These are phyloP conservation scores for Cerastis rubricosa DNA, from an alignment of 2,888 invertebrate species.

Conservation along the genomic window DNA sequence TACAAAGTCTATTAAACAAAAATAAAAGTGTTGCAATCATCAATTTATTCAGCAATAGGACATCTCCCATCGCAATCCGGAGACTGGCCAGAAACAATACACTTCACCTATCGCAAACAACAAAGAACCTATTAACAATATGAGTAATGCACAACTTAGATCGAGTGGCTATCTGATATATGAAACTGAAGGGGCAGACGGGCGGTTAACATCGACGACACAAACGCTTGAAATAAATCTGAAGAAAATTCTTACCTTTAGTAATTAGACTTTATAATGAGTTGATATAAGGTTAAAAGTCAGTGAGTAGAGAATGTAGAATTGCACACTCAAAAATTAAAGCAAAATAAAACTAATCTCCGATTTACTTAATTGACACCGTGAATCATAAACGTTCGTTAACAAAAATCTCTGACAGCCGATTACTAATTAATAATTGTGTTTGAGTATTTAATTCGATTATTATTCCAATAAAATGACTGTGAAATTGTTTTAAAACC, in stretches of 20 bases:
- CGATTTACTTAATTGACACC: constrained; percentile 70
- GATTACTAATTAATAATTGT: constrained; percentile 67
- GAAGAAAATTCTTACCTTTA: background rate
- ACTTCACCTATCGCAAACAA: constrained; percentile 82
- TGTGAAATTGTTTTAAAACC: constrained; percentile 67
- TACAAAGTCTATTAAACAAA: constrained; percentile 58
- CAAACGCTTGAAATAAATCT: background rate
- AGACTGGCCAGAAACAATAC: constrained; percentile 73
- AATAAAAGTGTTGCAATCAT: constrained; percentile 63
- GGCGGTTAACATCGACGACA: constrained; percentile 55
- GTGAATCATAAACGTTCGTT: constrained; percentile 71
- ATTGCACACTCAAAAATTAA: constrained; percentile 55
- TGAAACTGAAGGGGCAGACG: constrained; percentile 69
- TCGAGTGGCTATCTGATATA: constrained; percentile 79
- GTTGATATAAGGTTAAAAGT: background rate
- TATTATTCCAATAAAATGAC: constrained; percentile 65
- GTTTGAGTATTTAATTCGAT: constrained; percentile 66
- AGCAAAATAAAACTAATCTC: constrained; percentile 64
- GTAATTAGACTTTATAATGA: background rate
- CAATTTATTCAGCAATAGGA: constrained; percentile 68
- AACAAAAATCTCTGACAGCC: constrained; percentile 63
- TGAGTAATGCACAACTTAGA: constrained; percentile 85
- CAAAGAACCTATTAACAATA: constrained; percentile 84
- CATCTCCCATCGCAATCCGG: constrained; percentile 65
- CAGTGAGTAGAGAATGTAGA: constrained; percentile 6